Evolutionary conservation across 2,797 vertebrate genomes (phyloP).

Genomic region (Mormyrus proboscirostris): DNA sequence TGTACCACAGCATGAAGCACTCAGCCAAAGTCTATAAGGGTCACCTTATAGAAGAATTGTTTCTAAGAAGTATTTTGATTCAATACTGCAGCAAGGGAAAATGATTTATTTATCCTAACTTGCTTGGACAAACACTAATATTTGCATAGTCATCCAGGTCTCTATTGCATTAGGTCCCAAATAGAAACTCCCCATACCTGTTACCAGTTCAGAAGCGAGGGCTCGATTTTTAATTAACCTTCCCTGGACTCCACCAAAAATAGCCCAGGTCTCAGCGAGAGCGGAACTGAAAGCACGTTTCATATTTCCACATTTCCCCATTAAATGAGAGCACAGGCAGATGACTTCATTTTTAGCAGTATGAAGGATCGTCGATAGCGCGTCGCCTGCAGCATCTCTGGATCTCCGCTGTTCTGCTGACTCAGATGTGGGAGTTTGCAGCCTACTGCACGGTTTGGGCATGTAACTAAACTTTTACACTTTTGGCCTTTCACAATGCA

Average conservation of each 20-base stretch:
- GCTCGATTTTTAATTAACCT: constrained; percentile 7
- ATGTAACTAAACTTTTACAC: not conserved
- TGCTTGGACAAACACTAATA: not conserved
- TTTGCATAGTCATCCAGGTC: not conserved
- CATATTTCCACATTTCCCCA: not conserved
- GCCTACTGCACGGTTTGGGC: not conserved
- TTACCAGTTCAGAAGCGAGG: not conserved
- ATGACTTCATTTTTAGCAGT: not conserved
- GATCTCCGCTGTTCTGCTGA: not conserved
- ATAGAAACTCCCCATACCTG: not conserved
- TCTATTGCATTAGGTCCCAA: not conserved
- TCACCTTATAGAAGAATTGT: not conserved
- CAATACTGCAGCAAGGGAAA: not conserved
- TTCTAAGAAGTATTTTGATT: not conserved
- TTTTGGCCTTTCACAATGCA: not conserved
- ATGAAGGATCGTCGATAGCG: not conserved
- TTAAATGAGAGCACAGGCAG: not conserved
- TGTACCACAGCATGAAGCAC: not conserved
- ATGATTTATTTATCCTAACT: not conserved
- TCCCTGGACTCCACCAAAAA: not conserved
- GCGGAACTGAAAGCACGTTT: not conserved
- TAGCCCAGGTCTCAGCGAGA: not conserved
- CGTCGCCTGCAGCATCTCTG: not conserved
- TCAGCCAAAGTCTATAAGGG: not conserved
- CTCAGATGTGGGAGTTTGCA: not conserved